Base-by-base conservation (phyloP, 1,140 invertebrate species). In the Drosophila insularis region DNA sequence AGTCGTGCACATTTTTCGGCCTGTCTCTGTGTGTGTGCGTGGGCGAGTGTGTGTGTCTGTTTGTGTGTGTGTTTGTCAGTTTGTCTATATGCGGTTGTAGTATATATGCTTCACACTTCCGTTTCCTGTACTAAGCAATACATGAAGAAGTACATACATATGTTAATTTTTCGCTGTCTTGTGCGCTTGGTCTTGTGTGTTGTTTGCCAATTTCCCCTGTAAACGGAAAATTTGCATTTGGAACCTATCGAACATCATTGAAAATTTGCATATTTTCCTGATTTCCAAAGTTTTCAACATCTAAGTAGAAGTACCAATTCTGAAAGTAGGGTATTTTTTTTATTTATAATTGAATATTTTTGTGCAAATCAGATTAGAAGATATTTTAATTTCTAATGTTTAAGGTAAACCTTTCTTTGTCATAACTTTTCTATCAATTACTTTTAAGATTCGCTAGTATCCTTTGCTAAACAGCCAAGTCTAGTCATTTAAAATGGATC, bases 1-100 rank as follows among this genome's bases (percentile, higher is more conserved):
- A 89, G 82, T 86, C 82, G 65, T 82, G 82, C 68, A 86, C 79
- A 86, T 79, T 77, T 78, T 78, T 78, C 19, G 76, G 74, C 63
- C 62, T 43, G 35, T 37, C 35, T 37, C 35, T 13, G 39, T 40
- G 58, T 40, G 14, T 32, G 6, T 68, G 46, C 31, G 27, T n/a
- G 37, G 35, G 7, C 63, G 35, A 19, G 21, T 14, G 32, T 68
- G 40, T 11, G 21, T 68, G 39, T 67, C 63, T 62, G 53, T 68
- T 31, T 27, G 10, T 40, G 27, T 64, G 14, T 65, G 55, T 68
- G 63, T 55, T 35, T 46, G 23, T 62, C 54, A 74, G 68, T 71
- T 71, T 80, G 54, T 69, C 40, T 68, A 67, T 71, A 63, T 80
- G 78, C 63, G 68, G 72, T 55, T 61, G 39, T 56, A 54, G 32